These are phyloP conservation scores for Petrolisthes manimaculis DNA, from an alignment of 2,888 invertebrate species.

Conservation along the genomic window DNA sequence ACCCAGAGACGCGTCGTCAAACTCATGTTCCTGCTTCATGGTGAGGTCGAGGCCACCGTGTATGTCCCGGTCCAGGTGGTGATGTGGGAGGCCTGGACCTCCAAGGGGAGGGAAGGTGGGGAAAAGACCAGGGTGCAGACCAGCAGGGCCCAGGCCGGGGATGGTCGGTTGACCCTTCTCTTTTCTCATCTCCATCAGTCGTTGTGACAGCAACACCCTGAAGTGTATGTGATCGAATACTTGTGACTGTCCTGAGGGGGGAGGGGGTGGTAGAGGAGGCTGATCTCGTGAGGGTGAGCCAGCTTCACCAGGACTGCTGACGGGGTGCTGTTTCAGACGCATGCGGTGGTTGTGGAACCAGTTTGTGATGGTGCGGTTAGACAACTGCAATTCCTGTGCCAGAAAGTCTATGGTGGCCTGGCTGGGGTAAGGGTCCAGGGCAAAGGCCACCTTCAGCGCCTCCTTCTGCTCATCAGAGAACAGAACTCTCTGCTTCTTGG, in stretches of 20 bases:
- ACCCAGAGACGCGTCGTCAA: constrained; percentile 73
- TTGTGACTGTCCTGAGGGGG: constrained; percentile 66
- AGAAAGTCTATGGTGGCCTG: constrained; percentile 96
- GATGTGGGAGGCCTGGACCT: constrained; percentile 41
- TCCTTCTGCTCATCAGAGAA: constrained; percentile 99
- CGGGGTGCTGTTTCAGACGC: constrained; percentile 87
- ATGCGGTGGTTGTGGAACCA: constrained; percentile 99
- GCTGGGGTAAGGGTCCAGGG: constrained; percentile 96
- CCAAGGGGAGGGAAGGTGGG: constrained; percentile 71
- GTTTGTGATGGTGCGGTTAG: constrained; percentile 96
- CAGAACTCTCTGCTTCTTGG: constrained; percentile 93
- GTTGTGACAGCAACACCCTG: constrained; percentile 87
- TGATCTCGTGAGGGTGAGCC: constrained; percentile 46
- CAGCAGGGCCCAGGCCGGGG: constrained; percentile 70
- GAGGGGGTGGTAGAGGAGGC: constrained; percentile 46
- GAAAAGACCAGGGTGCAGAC: constrained; percentile 77
- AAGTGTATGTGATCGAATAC: constrained; percentile 91
- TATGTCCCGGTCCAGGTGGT: constrained; percentile 74
- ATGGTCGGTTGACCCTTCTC: constrained; percentile 71
- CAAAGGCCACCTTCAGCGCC: constrained; percentile 91
- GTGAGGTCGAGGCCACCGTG: constrained; percentile 87
- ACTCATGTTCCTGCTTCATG: constrained; percentile 82
- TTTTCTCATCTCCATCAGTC: constrained; percentile 87
- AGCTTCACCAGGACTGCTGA: constrained; percentile 55
- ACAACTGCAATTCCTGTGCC: constrained; percentile 89